phyloP scores from a whole-genome alignment of 2,113 vertebrate species.

The Corydoras sp. region DNA sequence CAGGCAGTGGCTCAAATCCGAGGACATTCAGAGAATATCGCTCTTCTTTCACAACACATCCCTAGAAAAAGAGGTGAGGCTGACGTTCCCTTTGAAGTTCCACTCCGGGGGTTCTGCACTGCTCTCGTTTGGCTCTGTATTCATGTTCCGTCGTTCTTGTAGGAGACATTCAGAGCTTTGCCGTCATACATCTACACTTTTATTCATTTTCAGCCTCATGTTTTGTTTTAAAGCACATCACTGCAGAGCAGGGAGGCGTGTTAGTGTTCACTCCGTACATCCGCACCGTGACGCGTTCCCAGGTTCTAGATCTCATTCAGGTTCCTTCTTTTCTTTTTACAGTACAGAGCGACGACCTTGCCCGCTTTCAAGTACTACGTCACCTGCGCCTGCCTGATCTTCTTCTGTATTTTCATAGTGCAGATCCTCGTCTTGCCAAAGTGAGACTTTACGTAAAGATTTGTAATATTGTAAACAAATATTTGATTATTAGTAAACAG shows the following conservation, averaged over 20 bases:
- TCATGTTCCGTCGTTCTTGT: too few species aligned
- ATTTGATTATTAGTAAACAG: too few species aligned
- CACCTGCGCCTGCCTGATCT: conserved; percentile 92
- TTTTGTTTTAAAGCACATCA: too few species aligned
- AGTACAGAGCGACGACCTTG: conserved; percentile 93
- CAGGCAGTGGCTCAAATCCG: conserved; percentile 97
- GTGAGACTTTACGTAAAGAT: conserved; percentile 64
- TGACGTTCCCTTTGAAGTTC: neutral
- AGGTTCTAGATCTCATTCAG: neutral
- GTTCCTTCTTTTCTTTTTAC: conserved; percentile 33
- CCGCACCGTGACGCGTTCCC: too few species aligned
- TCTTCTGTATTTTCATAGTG: conserved; percentile 93
- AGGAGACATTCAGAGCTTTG: too few species aligned
- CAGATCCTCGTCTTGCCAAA: conserved; percentile 92
- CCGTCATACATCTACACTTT: too few species aligned
- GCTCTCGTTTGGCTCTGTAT: too few species aligned
- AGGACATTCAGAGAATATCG: conserved; percentile 96
- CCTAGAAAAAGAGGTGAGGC: conserved; percentile 89
- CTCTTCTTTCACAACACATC: conserved; percentile 93
- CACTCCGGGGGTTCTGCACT: neutral
- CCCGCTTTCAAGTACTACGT: conserved; percentile 96
- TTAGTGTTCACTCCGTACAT: too few species aligned
- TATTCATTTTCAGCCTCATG: too few species aligned
- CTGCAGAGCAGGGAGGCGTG: too few species aligned
- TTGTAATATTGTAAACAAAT: too few species aligned